phyloP scores from a whole-genome alignment of 1,140 invertebrate genomes.

The Metaphire vulgaris region DNA sequence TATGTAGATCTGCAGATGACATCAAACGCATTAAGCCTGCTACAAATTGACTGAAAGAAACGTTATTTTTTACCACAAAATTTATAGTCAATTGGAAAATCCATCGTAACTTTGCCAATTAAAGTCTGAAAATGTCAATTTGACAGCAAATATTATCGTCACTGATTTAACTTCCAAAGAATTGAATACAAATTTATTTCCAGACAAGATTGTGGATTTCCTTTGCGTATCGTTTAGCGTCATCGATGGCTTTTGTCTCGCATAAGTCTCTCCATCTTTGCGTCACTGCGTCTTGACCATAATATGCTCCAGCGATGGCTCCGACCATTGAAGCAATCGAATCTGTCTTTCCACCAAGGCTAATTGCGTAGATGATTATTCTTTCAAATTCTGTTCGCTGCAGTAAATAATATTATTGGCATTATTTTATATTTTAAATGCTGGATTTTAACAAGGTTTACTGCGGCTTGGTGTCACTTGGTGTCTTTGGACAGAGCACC shows the following conservation, averaged over 20 bases:
- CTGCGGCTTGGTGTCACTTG: no score
- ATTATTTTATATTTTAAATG: neutral
- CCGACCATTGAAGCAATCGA: conserved; percentile 74
- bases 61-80: no score
- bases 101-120: no score
- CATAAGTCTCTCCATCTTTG: conserved; percentile 59
- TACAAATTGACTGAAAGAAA: no score
- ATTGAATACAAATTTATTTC: no score
- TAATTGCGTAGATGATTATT: conserved; percentile 65
- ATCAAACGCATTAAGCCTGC: no score
- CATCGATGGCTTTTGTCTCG: conserved; percentile 42
- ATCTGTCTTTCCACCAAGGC: conserved; percentile 71
- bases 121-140: neutral
- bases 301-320: conserved; percentile 66
- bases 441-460: no score
- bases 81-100: no score
- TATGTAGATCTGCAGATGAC: no score
- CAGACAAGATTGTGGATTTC: neutral
- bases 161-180: no score
- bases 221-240: conserved; percentile 40
- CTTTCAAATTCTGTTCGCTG: conserved; percentile 53
- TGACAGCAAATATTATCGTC: neutral
- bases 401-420: conserved; percentile 10
- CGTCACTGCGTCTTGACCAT: conserved; percentile 61
- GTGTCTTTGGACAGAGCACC: no score